Evolutionary conservation across 2,797 vertebrate genomes (phyloP).

Genomic region (Phalanger gymnotis): DNA sequence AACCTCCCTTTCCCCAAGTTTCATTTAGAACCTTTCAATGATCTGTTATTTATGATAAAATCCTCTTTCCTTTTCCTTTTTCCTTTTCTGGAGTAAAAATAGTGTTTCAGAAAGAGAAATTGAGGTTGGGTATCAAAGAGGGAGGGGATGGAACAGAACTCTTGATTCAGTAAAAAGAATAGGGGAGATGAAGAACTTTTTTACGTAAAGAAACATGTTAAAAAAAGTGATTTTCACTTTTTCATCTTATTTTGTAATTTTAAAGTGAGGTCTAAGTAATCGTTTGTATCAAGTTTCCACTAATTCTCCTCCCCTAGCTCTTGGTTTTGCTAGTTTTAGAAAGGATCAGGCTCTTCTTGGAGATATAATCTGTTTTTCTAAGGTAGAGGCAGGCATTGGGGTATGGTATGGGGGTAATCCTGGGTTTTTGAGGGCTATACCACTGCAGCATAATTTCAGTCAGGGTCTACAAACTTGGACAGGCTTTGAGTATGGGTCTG

Average conservation of each 20-base stretch:
- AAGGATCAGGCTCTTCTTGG: neutral
- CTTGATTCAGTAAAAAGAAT: constrained; percentile 7
- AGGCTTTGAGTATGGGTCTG: neutral
- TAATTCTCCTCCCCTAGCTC: neutral
- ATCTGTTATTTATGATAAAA: neutral
- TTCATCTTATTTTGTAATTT: neutral
- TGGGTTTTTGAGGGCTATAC: neutral
- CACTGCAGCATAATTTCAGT: neutral
- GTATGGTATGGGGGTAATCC: neutral
- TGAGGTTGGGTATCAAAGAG: neutral
- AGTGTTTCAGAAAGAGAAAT: neutral
- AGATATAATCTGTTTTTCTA: neutral
- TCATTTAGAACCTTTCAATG: neutral
- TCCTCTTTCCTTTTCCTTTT: neutral
- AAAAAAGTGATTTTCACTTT: neutral
- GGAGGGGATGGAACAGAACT: neutral
- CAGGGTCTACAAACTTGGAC: neutral
- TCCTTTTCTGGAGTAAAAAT: neutral
- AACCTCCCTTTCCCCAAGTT: constrained; percentile 15
- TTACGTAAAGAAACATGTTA: neutral
- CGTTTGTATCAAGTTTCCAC: neutral
- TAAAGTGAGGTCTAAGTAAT: neutral
- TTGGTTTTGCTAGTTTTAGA: neutral
- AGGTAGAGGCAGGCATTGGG: neutral
- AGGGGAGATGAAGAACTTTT: neutral